A percentile compares a stretch with the other conserved stretches of the same genome.
phyloP scores from a whole-genome alignment of 2,888 invertebrate species.

The Diachrysia chrysitis region DNA sequence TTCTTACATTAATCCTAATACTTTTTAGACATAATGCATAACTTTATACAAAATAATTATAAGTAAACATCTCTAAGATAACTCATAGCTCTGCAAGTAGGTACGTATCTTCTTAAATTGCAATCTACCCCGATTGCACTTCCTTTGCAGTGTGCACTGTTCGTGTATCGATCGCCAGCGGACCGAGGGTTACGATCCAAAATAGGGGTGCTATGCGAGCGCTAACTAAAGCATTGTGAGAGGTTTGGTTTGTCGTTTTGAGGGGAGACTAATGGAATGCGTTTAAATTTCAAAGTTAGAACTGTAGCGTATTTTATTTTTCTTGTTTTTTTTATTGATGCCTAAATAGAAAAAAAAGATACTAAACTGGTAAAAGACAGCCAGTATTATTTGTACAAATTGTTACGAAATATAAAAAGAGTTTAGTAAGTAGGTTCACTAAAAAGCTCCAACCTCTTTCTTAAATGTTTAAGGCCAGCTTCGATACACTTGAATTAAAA shows the following conservation, averaged over 20 bases:
- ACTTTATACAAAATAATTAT: no score
- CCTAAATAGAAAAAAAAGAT: no score
- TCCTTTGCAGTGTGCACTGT: constrained; percentile 56
- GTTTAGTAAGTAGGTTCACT: no score
- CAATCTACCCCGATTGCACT: constrained; percentile 61
- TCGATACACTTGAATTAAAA: neutral
- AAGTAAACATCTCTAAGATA: neutral
- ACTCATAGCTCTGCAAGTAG: constrained; percentile 19
- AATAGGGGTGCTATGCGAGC: constrained; percentile 48
- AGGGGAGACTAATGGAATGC: constrained; percentile 1
- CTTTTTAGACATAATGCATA: no score
- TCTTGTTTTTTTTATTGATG: neutral
- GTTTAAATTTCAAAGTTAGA: neutral
- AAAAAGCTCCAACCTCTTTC: neutral
- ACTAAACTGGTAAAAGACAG: no score
- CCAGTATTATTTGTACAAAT: no score
- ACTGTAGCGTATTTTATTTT: neutral
- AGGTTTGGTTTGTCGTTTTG: constrained; percentile 17
- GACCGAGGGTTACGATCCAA: constrained; percentile 45
- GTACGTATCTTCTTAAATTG: constrained; percentile 28
- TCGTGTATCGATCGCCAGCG: constrained; percentile 56
- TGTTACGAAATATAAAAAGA: no score
- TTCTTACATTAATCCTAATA: no score
- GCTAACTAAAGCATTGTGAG: constrained; percentile 31
- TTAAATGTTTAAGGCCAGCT: no score